Evolutionary conservation across 2,888 invertebrate species (phyloP).

Genomic region (Agonopterix heracliana): DNA sequence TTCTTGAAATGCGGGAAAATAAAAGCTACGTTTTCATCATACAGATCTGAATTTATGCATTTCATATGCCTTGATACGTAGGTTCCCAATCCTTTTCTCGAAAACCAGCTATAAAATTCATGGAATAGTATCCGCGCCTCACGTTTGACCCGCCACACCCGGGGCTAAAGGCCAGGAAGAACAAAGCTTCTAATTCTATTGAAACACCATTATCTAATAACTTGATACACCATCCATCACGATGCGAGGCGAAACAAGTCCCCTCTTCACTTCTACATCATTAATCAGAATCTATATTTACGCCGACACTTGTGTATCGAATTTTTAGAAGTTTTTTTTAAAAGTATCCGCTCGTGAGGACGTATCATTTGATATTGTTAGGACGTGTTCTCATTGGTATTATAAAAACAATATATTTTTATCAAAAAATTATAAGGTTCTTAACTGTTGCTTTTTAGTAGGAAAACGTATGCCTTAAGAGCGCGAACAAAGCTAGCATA

Average conservation of each 20-base stretch:
- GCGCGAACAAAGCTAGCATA: too few species aligned
- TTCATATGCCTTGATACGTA: too few species aligned
- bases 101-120: too few species aligned
- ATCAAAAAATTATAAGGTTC: too few species aligned
- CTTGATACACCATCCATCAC: constrained; percentile 62
- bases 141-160: constrained; percentile 19
- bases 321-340: constrained; percentile 26
- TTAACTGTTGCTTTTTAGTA: too few species aligned
- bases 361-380: background rate
- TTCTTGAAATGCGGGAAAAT: too few species aligned
- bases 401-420: too few species aligned
- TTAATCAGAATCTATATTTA: constrained; percentile 73
- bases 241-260: constrained; percentile 38
- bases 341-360: background rate
- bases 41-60: too few species aligned
- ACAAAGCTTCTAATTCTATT: constrained; percentile 72
- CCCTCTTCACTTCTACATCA: constrained; percentile 61
- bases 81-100: too few species aligned
- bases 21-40: too few species aligned
- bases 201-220: constrained; percentile 74
- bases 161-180: constrained; percentile 48
- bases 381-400: background rate
- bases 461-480: too few species aligned
- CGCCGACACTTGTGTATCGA: constrained; percentile 63
- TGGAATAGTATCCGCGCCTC: background rate